Conservation (phyloP, 2,113 vertebrate genomes). For the Ancistrus triradiatus region DNA sequence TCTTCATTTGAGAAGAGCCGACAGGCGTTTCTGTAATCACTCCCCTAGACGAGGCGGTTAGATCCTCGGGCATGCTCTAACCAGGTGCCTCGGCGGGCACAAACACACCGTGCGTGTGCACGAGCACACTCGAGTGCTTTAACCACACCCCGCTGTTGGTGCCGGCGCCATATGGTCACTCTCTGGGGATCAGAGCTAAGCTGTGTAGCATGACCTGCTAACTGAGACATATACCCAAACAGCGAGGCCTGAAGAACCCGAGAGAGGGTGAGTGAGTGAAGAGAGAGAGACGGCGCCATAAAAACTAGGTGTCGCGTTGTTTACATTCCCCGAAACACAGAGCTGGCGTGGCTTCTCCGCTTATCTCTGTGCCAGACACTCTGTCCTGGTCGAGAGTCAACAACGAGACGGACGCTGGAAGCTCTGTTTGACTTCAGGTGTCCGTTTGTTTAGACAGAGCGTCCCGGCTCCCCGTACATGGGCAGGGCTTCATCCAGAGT, state of each 20-base stretch:
- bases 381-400: conserved; percentile 33
- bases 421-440: conserved; percentile 31
- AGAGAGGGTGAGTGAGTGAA: neutral
- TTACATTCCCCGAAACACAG: conserved; percentile 38
- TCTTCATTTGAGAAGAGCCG: too few relatives aligned
- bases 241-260: conserved; percentile 47
- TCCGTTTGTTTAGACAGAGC: conserved; percentile 32
- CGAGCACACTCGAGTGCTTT: conserved; percentile 20
- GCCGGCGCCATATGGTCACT: conserved; percentile 37
- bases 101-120: conserved; percentile 34
- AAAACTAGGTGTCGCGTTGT: conserved; percentile 34
- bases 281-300: neutral
- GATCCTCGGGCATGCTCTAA: conserved; percentile 19
- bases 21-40: too few relatives aligned
- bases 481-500: conserved; percentile 8
- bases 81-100: conserved; percentile 13
- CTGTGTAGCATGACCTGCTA: conserved; percentile 38
- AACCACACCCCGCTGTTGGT: conserved; percentile 21
- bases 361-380: conserved; percentile 29
- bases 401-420: conserved; percentile 26
- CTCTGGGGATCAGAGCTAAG: conserved; percentile 41
- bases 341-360: conserved; percentile 27
- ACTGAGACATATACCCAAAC: conserved; percentile 44
- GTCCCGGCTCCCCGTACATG: conserved; percentile 8
- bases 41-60: conserved; percentile 14